Evolutionary conservation across 2,113 vertebrate genomes (phyloP).

Genomic region (Marcusenius ussheri): DNA sequence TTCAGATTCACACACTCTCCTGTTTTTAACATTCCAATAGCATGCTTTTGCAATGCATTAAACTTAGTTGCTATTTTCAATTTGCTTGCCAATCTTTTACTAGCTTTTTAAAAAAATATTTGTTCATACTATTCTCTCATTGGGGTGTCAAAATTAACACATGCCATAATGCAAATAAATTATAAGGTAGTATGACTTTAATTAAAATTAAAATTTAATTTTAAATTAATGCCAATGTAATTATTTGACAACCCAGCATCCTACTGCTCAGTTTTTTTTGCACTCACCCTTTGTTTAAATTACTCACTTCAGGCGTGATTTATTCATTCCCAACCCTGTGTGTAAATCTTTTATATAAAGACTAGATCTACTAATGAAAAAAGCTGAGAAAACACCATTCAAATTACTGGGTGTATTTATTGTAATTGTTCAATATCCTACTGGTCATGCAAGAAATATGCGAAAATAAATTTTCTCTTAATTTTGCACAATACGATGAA

Average conservation of each 20-base stretch:
- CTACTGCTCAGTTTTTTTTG: neutral
- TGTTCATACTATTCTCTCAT: neutral
- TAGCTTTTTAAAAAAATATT: neutral
- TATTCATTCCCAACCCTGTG: neutral
- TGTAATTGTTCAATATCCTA: neutral
- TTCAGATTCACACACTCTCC: too few species aligned
- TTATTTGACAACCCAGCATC: neutral
- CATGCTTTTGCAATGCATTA: too few species aligned
- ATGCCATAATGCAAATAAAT: neutral
- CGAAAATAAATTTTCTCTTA: neutral
- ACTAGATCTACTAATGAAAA: neutral
- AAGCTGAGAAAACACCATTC: neutral
- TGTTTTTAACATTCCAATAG: too few species aligned
- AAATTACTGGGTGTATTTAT: neutral
- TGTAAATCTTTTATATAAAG: neutral
- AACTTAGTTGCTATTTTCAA: too few species aligned
- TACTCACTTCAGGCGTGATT: neutral
- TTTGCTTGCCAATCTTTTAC: too few species aligned
- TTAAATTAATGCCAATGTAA: neutral
- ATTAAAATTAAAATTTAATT: too few species aligned
- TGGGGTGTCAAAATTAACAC: neutral
- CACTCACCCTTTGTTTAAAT: neutral
- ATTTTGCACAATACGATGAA: neutral
- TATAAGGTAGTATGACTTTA: neutral
- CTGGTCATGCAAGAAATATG: neutral